A percentile compares a stretch with the other conserved stretches of the same genome.
Evolutionary conservation across 1,140 invertebrate genomes (phyloP).

Genomic region (Drosophila simulans): DNA sequence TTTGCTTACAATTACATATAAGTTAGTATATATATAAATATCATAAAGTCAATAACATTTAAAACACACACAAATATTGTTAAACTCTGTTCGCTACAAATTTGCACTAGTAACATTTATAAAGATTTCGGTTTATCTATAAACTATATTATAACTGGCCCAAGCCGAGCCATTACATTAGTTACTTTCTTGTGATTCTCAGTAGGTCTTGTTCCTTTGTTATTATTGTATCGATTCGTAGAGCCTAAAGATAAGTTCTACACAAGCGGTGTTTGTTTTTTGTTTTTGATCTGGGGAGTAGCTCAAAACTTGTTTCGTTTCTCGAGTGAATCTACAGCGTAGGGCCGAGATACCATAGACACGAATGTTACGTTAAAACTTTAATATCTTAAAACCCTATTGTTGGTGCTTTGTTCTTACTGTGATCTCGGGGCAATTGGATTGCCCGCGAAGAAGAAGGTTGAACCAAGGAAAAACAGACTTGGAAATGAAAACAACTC

Average conservation of each 20-base stretch:
- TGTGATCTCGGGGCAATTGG: conserved; percentile 72
- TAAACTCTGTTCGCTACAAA: conserved; percentile 73
- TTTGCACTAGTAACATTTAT: conserved; percentile 78
- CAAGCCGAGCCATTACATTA: conserved; percentile 17
- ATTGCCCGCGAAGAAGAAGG: conserved; percentile 56
- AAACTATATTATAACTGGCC: conserved; percentile 33
- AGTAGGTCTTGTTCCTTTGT: conserved; percentile 36
- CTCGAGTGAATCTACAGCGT: conserved; percentile 6
- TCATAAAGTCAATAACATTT: conserved; percentile 84
- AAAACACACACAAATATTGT: conserved; percentile 75
- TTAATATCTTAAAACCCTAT: conserved; percentile 70
- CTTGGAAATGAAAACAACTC: conserved; percentile 21
- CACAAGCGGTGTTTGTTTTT: conserved; percentile 46
- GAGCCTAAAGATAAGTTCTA: conserved; percentile 43
- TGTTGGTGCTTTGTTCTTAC: conserved; percentile 84
- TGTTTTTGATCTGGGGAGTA: conserved; percentile 14
- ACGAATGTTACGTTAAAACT: conserved; percentile 60
- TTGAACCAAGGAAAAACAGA: conserved; percentile 59
- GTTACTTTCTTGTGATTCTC: conserved; percentile 18
- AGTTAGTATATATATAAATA: conserved; percentile 53
- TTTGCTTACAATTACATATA: conserved; percentile 34
- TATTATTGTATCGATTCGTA: conserved; percentile 67
- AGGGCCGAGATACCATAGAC: conserved; percentile 33
- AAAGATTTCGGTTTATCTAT: conserved; percentile 47
- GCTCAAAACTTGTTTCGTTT: conserved; percentile 67